A percentile compares a stretch with the other conserved stretches of the same genome.
Evolutionary conservation across 2,113 vertebrate genomes (phyloP).

Genomic region (Corydoras sp.): DNA sequence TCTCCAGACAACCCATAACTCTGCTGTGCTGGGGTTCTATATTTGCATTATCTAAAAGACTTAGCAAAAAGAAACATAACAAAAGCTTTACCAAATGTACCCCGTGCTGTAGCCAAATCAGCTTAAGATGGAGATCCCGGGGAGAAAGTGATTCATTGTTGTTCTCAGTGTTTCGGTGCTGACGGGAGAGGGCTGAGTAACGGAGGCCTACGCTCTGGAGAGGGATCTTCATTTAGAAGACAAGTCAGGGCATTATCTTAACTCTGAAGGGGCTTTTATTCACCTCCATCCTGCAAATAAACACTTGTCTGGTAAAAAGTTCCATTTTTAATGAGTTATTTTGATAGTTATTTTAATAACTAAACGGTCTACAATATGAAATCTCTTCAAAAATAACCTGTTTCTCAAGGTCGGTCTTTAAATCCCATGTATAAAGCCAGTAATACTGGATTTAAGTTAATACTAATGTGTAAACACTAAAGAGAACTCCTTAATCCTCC

Average conservation of each 20-base stretch:
- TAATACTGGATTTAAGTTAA: no score
- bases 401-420: no score
- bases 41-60: slow-evolving; percentile 19
- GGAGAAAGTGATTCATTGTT: slow-evolving; percentile 24
- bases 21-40: slow-evolving; percentile 5
- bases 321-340: no score
- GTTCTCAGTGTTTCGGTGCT: neutral
- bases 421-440: no score
- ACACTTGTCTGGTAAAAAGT: no score
- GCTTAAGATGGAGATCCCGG: neutral
- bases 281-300: neutral
- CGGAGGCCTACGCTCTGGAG: neutral
- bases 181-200: neutral
- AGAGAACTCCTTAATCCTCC: no score
- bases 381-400: no score
- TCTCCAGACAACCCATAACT: neutral
- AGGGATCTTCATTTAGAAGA: slow-evolving; percentile 18
- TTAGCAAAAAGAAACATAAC: neutral
- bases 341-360: no score
- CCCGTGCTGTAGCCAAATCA: slow-evolving; percentile 5
- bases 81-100: slow-evolving; percentile 3
- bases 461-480: no score
- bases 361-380: no score
- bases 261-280: neutral
- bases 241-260: slow-evolving; percentile 1